phyloP scores from a whole-genome alignment of 1,140 invertebrate genomes.

The Bombus waltoni region DNA sequence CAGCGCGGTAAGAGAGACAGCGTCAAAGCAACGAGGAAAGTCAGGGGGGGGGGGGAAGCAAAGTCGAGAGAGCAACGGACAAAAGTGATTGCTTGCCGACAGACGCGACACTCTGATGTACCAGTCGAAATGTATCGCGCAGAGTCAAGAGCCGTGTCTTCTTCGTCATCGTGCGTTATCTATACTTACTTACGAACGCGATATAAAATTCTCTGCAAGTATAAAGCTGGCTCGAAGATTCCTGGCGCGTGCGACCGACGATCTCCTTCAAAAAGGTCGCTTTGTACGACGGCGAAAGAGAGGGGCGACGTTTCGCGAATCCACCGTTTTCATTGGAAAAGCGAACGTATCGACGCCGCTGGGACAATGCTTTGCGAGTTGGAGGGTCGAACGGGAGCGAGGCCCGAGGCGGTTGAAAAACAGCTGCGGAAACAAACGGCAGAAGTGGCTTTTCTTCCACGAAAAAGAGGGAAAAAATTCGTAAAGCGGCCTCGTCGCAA shows the following conservation, averaged over 20 bases:
- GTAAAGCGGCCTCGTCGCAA: neutral
- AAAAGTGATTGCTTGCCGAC: neutral
- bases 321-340: conserved; percentile 4
- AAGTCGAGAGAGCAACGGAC: conserved; percentile 24
- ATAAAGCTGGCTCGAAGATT: neutral
- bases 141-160: neutral
- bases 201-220: neutral
- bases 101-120: neutral
- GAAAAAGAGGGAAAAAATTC: conserved; percentile 1
- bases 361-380: conserved; percentile 38
- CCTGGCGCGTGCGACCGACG: neutral
- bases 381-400: neutral
- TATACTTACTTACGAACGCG: too few species aligned
- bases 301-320: neutral
- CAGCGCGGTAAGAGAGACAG: neutral
- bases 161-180: neutral
- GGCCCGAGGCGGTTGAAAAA: conserved; percentile 22
- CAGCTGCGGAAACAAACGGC: conserved; percentile 39
- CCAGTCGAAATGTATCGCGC: neutral
- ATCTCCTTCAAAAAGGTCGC: neutral
- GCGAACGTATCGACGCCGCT: conserved; percentile 25
- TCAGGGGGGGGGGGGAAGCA: neutral
- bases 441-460: conserved; percentile 29
- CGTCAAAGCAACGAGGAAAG: conserved; percentile 22
- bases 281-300: neutral